Evolutionary conservation across 2,888 invertebrate genomes (phyloP), one percentile per base, ranked within the genome.

Genomic region (Caenorhabditis sulstoni): DNA sequence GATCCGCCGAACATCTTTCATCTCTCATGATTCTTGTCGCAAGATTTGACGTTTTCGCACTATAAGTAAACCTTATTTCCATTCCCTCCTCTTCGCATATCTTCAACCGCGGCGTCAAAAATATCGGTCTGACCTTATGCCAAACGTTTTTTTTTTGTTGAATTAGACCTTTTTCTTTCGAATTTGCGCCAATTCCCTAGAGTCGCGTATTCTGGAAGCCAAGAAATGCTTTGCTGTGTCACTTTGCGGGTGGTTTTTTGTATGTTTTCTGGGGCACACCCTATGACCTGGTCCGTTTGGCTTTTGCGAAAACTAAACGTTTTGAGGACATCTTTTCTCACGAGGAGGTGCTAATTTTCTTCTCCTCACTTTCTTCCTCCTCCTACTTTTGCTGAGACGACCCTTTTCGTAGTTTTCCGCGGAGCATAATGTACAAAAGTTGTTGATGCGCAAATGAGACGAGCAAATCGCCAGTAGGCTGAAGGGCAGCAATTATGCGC

Each of bases 371-470:
- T 22, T 44, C 50, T 66, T 39, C 59, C 22, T 45, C 53, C 50
- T 14, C 22, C 52, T 62, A 57, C 66, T 62, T 37, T 35, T 44
- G n/a, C 53, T 14, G 44, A 53, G 47, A 58, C 58, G 29, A 3
- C 7, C 7, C 4, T 47, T 22, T 47, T 73, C 47, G 29, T 50
- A 39, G 22, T 7, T 47, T 37, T 45, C 65, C 44, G 44, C 20
- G 39, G 53, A 23, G 37, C 59, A 52, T 62, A 61, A 62, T 20
- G 64, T 73, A 73, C 73, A 73, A 22, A 73, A 73, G 73, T 64
- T 73, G 73, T 73, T 73, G 73, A 73, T 73, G 73, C 73, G 64
- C 73, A 73, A 73, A 73, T 73, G 68, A 68, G 64, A 76, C 76
- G 67, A 76, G 76, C 68, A 76, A 76, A 76, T 77, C 70, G 77